Evolutionary conservation across 1,140 invertebrate species (phyloP), one percentile per base, ranked within the genome.

Genomic region (Rhagoletis zephyria): DNA sequence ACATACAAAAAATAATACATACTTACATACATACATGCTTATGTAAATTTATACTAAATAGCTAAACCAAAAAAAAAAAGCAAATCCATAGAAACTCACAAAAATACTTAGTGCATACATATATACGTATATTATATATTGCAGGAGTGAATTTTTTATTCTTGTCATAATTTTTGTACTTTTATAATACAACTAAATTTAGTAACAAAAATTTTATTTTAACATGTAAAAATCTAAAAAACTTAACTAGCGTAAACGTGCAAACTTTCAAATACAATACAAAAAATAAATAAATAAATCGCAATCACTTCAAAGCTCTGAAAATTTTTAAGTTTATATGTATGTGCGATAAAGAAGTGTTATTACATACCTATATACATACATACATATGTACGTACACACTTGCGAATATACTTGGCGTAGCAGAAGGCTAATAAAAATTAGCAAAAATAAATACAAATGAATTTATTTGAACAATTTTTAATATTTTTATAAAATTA

Each of bases 111-210:
- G 40, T 74, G 40, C 67, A 42, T 42, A 45, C 67, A 65, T 74
- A 74, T 12, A 74, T 45, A 74, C 67, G 45, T 14, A 63, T 67
- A 67, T 30, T 30, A 56, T 56, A 51, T 81, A 81, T 81, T 56
- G 74, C 48, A 10, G 74, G 51, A 81, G 74, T 81, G 74, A 81
- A 56, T 81, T 81, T 81, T 81, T 81, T 81, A 81, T 81, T 81
- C 74, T 81, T 81, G 74, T 81, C 74, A 81, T 81, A 81, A 81
- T 81, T 81, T 81, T 81, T 81, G 48, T 81, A 81, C 74, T 81
- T 81, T 81, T 81, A 56, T 81, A 81, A 81, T 81, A 81, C 51
- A 81, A 81, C 74, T 81, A 51, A 81, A 81, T 81, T 30, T 81
- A 81, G 74, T 56, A 81, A 74, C 45, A 81, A 51, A 51, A 70